phyloP scores from a whole-genome alignment of 2,113 vertebrate genomes.

The Crotalus viridis region DNA sequence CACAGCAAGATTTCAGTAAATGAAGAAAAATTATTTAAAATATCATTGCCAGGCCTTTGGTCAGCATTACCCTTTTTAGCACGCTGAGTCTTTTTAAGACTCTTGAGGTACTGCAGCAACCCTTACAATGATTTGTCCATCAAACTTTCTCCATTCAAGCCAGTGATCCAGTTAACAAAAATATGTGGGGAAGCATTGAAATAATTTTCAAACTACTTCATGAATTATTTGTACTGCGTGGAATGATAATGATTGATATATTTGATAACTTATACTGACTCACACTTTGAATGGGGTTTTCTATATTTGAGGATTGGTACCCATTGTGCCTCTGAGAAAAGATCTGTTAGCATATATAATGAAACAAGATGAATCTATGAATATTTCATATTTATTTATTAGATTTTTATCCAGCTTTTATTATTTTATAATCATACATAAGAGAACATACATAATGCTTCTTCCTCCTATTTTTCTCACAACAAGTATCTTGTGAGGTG shows the following conservation, averaged over 20 bases:
- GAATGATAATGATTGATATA: neutral
- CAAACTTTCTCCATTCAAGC: neutral
- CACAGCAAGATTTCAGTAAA: neutral
- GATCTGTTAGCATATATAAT: neutral
- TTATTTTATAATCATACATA: no score
- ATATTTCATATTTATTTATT: neutral
- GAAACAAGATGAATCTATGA: neutral
- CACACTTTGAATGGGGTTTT: neutral
- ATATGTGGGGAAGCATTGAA: neutral
- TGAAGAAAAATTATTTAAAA: neutral
- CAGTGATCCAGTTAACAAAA: neutral
- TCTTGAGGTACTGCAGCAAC: neutral
- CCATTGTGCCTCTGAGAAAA: neutral
- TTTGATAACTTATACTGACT: neutral
- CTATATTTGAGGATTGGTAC: neutral
- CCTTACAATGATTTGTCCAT: neutral
- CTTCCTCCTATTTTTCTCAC: no score
- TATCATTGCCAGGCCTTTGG: neutral
- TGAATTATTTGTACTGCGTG: neutral
- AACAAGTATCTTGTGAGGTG: no score
- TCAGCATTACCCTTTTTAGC: neutral
- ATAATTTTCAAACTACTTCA: neutral
- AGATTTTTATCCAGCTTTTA: no score
- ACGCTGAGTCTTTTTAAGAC: neutral
- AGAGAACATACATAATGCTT: no score